These are phyloP conservation scores for Etheostoma cragini DNA, from an alignment of 2,113 vertebrate species.

Conservation along the genomic window DNA sequence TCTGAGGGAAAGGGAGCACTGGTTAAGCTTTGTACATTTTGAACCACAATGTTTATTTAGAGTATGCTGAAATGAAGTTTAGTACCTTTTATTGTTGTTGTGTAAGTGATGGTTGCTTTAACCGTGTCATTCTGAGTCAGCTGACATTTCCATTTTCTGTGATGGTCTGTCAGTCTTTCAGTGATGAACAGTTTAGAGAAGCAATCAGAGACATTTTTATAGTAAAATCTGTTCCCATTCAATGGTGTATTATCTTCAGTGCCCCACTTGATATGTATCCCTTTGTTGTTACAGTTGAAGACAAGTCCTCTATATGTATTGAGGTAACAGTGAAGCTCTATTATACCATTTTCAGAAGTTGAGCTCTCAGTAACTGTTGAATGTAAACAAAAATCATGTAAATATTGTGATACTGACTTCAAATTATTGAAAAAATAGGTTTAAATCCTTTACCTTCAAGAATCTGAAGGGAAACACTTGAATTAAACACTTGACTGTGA, in stretches of 20 bases:
- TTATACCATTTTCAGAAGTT: fast-evolving
- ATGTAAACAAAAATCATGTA: slow-evolving; percentile 6
- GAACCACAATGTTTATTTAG: not conserved
- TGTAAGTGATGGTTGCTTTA: slow-evolving; percentile 38
- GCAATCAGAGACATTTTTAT: slow-evolving; percentile 14
- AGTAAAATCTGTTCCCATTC: slow-evolving; percentile 49
- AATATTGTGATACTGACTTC: not conserved
- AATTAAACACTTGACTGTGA: slow-evolving; percentile 7
- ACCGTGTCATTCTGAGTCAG: slow-evolving; percentile 32
- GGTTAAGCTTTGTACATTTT: not conserved
- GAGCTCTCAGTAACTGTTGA: slow-evolving; percentile 1
- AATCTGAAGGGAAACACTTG: slow-evolving; percentile 45
- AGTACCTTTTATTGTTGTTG: slow-evolving; percentile 60
- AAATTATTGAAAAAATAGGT: not conserved
- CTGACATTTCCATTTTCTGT: slow-evolving; percentile 69
- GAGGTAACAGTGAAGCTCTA: slow-evolving; percentile 67
- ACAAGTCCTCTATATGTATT: slow-evolving; percentile 1
- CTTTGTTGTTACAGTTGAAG: slow-evolving; percentile 10
- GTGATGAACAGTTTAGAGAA: slow-evolving; percentile 58
- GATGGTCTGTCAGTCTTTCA: slow-evolving; percentile 64
- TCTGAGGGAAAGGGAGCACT: slow-evolving; percentile 44
- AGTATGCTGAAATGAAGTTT: fast-evolving
- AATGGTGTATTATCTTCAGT: slow-evolving; percentile 41
- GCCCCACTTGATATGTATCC: slow-evolving; percentile 55
- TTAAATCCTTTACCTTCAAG: slow-evolving; percentile 52